These are phyloP conservation scores for Nesogale talazaci DNA, from an alignment of 2,113 vertebrate species.

Conservation along the genomic window DNA sequence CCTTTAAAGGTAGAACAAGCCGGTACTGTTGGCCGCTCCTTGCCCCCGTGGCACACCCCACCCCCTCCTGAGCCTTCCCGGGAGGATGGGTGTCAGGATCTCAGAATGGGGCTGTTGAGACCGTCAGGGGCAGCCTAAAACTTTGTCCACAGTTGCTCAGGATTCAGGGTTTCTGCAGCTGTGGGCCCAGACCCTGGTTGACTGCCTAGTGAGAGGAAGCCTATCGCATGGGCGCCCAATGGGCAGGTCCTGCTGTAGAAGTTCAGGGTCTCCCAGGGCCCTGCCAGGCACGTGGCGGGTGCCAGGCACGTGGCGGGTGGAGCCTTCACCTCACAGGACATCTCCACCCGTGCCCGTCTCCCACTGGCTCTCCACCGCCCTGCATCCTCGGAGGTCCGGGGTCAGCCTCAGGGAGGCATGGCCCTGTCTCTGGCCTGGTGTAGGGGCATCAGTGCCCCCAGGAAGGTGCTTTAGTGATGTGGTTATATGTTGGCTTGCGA, in stretches of 20 bases:
- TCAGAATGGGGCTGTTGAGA: background rate
- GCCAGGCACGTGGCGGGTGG: background rate
- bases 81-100: background rate
- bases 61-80: background rate
- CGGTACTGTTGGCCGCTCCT: background rate
- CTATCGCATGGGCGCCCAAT: background rate
- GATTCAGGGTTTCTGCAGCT: background rate
- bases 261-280: background rate
- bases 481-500: no score
- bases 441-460: background rate
- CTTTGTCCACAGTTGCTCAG: background rate
- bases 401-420: background rate
- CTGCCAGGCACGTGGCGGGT: background rate
- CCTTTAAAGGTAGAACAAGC: background rate
- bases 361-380: background rate
- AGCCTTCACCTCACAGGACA: background rate
- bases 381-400: background rate
- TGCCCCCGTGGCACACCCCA: no score
- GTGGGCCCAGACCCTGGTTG: background rate
- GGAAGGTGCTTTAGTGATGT: background rate
- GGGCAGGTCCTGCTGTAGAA: background rate
- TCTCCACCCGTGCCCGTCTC: no score
- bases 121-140: background rate
- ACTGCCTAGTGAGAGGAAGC: background rate
- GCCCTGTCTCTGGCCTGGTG: background rate